These are phyloP conservation scores for Caenorhabditis becei DNA, from an alignment of 2,888 invertebrate genomes.

Conservation along the genomic window DNA sequence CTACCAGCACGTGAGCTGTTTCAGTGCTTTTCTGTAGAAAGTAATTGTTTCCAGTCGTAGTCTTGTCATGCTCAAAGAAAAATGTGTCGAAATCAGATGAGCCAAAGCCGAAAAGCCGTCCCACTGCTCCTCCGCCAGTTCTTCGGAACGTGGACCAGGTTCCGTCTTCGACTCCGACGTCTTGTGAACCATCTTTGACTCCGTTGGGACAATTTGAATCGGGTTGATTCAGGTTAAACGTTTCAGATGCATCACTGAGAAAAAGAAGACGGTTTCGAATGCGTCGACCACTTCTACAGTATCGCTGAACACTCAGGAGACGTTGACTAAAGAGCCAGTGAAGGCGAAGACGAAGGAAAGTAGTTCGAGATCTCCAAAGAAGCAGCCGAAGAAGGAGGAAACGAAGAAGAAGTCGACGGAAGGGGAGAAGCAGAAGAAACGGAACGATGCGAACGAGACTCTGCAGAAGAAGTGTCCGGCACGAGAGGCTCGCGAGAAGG, in stretches of 20 bases:
- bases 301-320: not conserved
- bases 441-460: no score
- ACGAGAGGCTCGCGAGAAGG: no score
- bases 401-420: constrained; percentile 5
- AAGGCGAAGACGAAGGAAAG: constrained; percentile 13
- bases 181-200: no score
- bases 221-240: no score
- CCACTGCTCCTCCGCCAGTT: no score
- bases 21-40: not conserved
- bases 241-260: not conserved
- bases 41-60: not conserved
- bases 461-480: no score
- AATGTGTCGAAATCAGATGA: constrained; percentile 5
- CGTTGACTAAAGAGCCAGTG: constrained; percentile 1
- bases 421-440: constrained; percentile 2
- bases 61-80: constrained; percentile 25
- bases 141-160: no score
- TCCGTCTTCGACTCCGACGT: no score
- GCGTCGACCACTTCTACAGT: not conserved
- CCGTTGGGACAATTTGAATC: no score
- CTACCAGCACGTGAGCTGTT: constrained; percentile 26
- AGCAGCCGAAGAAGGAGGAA: not conserved
- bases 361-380: constrained; percentile 3
- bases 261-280: constrained; percentile 2
- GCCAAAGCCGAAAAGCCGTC: not conserved